Conservation (phyloP, 2,888 invertebrate species). For the Limnephilus rhombicus region DNA sequence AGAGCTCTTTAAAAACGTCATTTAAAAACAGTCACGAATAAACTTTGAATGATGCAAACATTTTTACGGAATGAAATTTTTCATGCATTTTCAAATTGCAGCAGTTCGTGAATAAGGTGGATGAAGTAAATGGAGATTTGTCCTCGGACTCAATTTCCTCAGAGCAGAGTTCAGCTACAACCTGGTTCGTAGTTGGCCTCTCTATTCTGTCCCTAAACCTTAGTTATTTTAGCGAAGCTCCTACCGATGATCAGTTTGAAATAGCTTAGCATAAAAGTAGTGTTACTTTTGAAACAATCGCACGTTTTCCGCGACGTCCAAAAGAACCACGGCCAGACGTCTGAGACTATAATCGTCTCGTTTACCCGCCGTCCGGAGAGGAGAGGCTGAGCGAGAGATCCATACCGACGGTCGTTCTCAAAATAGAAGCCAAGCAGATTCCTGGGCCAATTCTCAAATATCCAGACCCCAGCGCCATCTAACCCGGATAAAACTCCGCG, state of each 20-base stretch:
- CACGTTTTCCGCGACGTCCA: slow-evolving; percentile 62
- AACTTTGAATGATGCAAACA: background rate
- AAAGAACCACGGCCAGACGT: slow-evolving; percentile 64
- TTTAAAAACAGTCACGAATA: background rate
- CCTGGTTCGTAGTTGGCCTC: slow-evolving; percentile 28
- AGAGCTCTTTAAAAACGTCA: background rate
- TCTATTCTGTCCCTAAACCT: slow-evolving; percentile 31
- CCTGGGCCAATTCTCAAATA: slow-evolving; percentile 82
- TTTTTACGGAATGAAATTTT: background rate
- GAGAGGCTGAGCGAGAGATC: slow-evolving; percentile 70
- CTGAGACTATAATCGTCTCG: slow-evolving; percentile 71
- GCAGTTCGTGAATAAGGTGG: background rate
- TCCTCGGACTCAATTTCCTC: slow-evolving; percentile 18
- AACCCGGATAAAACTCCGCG: slow-evolving; percentile 85
- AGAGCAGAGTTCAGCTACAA: slow-evolving; percentile 44
- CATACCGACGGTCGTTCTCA: slow-evolving; percentile 73
- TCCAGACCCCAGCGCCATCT: slow-evolving; percentile 84
- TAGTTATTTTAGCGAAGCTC: slow-evolving; percentile 58
- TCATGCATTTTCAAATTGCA: background rate
- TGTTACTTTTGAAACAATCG: slow-evolving; percentile 71
- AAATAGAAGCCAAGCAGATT: slow-evolving; percentile 79
- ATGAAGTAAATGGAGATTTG: background rate
- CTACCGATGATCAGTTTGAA: slow-evolving; percentile 68
- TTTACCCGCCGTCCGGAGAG: slow-evolving; percentile 67
- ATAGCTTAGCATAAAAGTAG: slow-evolving; percentile 78